Evolutionary conservation across 2,888 invertebrate genomes (phyloP), one percentile per base, ranked within the genome.

Genomic region (Geophilus truncorum): DNA sequence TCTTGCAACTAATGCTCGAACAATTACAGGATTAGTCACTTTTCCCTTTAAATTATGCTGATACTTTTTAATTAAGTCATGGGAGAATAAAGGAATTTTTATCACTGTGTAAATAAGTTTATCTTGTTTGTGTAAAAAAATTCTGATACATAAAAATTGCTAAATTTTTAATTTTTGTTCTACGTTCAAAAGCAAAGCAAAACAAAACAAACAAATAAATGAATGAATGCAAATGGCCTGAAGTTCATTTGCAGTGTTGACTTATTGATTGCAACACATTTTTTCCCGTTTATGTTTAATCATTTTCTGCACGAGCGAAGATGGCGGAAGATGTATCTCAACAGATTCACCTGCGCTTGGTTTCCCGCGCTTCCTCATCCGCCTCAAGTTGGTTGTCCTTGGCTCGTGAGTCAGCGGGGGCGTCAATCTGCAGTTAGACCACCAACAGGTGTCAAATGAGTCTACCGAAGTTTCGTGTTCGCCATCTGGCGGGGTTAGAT

Each of bases 331-430:
- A 70, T 70, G 70, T 12, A 70, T 70, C 70, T 21, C 70, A 25
- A 25, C 70, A 70, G 70, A 70, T 70, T 70, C 70, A 70, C 70
- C 70, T 70, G 70, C 28, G 70, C 70, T 70, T 70, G 25, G 28
- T 70, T 70, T 70, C 70, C 70, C 70, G 70, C 70, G 70, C 70
- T 70, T 70, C 70, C 70, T 70, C 70, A 70, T 70, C 70, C 70
- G 70, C 70, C 70, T 28, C 70, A 70, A 70, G 70, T 70, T 70
- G 70, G 70, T 70, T 70, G 70, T 70, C 70, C 70, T 70, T 70
- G 70, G 70, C 70, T 70, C 23, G 28, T 70, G 70, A 70, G 70
- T 70, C 70, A 70, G 70, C 70, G 70, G 70, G 70, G 70, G 70
- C 70, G 70, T 70, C 70, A 70, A 28, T 70, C 70, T 70, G 70